Conservation (phyloP, 2,113 vertebrate species). For the Leptocoma aspasia region DNA sequence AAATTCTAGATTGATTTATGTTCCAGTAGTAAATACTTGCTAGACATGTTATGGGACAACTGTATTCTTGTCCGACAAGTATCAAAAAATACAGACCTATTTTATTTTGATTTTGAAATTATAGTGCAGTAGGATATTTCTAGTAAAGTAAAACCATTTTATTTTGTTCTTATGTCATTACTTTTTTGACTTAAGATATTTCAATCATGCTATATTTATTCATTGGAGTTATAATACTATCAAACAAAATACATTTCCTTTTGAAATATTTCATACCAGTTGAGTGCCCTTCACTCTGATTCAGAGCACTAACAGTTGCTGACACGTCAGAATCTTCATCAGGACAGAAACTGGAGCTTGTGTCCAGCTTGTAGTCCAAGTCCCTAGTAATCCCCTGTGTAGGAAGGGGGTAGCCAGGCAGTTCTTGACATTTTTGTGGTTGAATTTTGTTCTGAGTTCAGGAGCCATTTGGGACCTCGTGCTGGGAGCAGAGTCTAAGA, state of each 20-base stretch:
- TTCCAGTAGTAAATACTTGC: neutral
- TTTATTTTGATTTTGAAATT: neutral
- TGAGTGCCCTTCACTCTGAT: neutral
- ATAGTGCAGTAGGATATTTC: neutral
- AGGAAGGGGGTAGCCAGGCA: neutral
- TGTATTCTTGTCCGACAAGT: neutral
- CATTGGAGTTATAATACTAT: neutral
- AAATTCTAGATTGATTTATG: neutral
- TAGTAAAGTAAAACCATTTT: neutral
- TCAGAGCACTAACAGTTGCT: neutral
- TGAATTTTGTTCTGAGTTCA: neutral
- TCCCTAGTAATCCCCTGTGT: rapidly evolving
- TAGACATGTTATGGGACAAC: neutral
- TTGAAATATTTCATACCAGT: neutral
- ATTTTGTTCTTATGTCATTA: neutral
- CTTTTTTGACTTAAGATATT: neutral
- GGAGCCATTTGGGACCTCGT: neutral
- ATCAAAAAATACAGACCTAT: neutral
- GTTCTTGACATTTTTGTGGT: neutral
- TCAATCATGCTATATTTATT: neutral
- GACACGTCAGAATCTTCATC: neutral
- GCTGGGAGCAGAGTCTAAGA: neutral
- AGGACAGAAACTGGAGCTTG: neutral
- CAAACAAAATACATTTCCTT: neutral
- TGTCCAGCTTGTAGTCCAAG: neutral